Base-by-base conservation (phyloP, 2,888 invertebrate species). In the Ommatoiulus sabulosus region DNA sequence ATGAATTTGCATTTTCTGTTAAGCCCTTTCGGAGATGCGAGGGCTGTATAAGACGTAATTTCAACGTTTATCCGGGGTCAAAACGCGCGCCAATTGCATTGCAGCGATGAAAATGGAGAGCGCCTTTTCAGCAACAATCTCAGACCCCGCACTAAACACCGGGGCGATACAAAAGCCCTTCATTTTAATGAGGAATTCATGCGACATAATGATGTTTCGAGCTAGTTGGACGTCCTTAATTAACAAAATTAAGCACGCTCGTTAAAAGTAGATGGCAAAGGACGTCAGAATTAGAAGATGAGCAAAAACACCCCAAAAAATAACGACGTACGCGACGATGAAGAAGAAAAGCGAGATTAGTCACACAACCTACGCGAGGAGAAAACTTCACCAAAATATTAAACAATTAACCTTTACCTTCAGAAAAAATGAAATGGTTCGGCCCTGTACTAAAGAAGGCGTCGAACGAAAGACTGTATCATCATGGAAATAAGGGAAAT, bases 181-280 rank as follows among this genome's bases (percentile, higher is more conserved):
- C 80, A 35, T 12, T 80, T 80, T 80, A 80, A 80, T 80, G 80
- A 80, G 80, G 80, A 80, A 80, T 80, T 80, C 80, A 80, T 80
- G 80, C 80, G 80, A 80, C 80, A 80, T 80, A 80, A 80, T 80
- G 80, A 80, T 43, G 80, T 80, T 80, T 80, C 35, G 80, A 80
- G 80, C 80, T 80, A 80, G 80, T 80, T 80, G 80, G 80, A 80
- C 80, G 24, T 80, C 80, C 80, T 80, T 80, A 80, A 80, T 80
- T 80, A 80, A 80, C 12, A 80, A 80, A 80, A 80, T 80, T 80
- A 80, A 80, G 80, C 35, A 80, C 80, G 35, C 80, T 80, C 80
- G 80, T 80, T 80, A 43, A 80, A 52, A 80, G 15, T 43, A 80
- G 24, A 6, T 80, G 15, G 15, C 80, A 3, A 80, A 35, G 35